Conservation (phyloP, 2,113 vertebrate species). For the Gymnocephalus cernua region DNA sequence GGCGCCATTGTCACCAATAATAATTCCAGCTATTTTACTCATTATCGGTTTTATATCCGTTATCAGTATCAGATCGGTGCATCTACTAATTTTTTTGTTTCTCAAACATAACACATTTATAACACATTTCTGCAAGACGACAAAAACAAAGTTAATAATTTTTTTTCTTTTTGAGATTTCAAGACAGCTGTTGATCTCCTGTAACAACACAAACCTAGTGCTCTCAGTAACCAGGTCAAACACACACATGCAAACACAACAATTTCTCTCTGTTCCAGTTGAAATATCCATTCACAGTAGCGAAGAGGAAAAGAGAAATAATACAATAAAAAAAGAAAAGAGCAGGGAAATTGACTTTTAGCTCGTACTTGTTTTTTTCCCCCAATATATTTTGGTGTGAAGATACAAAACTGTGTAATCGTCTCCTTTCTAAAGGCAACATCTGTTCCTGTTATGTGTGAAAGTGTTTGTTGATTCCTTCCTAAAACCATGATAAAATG, state of each 20-base stretch:
- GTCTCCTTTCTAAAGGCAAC: constrained; percentile 62
- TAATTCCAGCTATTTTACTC: too few species aligned
- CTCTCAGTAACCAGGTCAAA: not conserved
- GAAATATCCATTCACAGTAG: constrained; percentile 28
- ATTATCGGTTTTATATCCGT: too few species aligned
- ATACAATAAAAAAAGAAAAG: constrained; percentile 46
- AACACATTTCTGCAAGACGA: not conserved
- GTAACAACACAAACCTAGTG: not conserved
- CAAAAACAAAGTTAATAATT: not conserved
- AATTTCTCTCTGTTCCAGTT: constrained; percentile 26
- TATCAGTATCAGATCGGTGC: too few species aligned
- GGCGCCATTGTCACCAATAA: too few species aligned
- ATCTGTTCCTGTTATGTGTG: constrained; percentile 78
- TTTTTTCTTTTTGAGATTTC: not conserved
- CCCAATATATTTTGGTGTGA: constrained; percentile 45
- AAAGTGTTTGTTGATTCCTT: constrained; percentile 72
- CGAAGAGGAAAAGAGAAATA: constrained; percentile 23
- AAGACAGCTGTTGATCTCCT: not conserved
- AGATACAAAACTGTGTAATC: constrained; percentile 65
- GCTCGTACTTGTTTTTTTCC: constrained; percentile 23
- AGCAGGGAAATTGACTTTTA: constrained; percentile 59
- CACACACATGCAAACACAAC: constrained; percentile 3
- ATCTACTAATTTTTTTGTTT: too few species aligned
- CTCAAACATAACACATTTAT: too few species aligned
- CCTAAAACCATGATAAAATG: constrained; percentile 67